Evolutionary conservation across 2,797 vertebrate genomes (phyloP), one percentile per base, ranked within the genome.

Genomic region (Choloepus didactylus): DNA sequence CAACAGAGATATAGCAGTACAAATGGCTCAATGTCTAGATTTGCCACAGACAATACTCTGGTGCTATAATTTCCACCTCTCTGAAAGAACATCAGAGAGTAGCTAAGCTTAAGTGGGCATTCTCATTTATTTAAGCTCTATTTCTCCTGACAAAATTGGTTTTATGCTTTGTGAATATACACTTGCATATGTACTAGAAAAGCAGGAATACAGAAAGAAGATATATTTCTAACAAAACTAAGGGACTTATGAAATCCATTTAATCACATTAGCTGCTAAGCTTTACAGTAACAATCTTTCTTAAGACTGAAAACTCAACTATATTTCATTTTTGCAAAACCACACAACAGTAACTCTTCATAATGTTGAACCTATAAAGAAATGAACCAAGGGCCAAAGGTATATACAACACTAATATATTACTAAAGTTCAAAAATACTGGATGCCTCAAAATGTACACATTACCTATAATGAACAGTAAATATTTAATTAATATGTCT

Each of bases 261-360:
- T 93, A 76, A 69, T 54, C 59, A 89, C 46, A 49, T 69, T 64
- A 83, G 49, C 76, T 73, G 44, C 29, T 87, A 92, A 83, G 31
- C 23, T 69, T 59, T 69, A 21, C 23, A 56, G 88, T 35, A n/a
- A 16, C 59, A 83, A 21, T 31, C 16, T 18, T 83, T 90, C 35
- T 84, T 62, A 38, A 81, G 60, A 70, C 7, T 31, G 87, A 10
- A 70, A 88, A 87, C 44, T 64, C 72, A 62, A 31, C 44, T 62
- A 10, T 44, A 79, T 79, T 84, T 88, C 38, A 91, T 80, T 95
- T 84, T 56, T 84, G 16, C 9, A 73, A 87, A 91, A 88, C 54
- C 44, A 88, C 25, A 76, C 5, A 60, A 31, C 8, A 87, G 54
- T 62, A 87, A 87, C 6, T 89, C 27, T 56, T 46, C 25, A 75